These are phyloP conservation scores for Cerastis rubricosa DNA, from an alignment of 2,888 invertebrate species.

Conservation along the genomic window DNA sequence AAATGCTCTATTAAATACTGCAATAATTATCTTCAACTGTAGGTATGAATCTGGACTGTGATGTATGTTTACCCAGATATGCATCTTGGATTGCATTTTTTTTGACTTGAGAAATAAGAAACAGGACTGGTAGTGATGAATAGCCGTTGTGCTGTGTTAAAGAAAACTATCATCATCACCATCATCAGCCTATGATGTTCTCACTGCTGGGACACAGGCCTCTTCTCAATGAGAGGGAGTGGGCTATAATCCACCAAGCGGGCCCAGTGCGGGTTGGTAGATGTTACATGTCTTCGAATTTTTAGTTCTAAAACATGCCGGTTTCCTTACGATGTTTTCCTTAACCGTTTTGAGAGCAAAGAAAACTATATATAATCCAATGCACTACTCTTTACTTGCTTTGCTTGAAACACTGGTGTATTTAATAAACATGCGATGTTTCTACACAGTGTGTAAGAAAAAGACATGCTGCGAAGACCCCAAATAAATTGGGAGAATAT, in stretches of 20 bases:
- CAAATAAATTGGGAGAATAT: neutral
- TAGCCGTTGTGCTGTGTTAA: neutral
- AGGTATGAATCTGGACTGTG: neutral
- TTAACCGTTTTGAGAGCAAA: too few species aligned
- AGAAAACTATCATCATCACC: too few species aligned
- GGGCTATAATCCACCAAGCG: too few species aligned
- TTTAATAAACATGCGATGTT: neutral
- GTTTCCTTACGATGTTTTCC: too few species aligned
- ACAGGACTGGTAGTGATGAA: neutral
- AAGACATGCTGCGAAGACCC: neutral
- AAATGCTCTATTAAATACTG: neutral
- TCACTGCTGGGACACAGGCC: too few species aligned
- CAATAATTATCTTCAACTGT: neutral
- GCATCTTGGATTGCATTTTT: neutral
- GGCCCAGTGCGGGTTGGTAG: too few species aligned
- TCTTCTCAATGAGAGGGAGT: too few species aligned
- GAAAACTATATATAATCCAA: neutral
- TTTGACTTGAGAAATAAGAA: neutral
- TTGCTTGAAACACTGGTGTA: too few species aligned
- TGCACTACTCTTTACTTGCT: neutral
- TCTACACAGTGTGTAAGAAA: neutral
- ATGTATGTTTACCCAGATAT: conserved; percentile 4
- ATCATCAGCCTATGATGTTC: too few species aligned
- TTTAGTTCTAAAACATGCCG: too few species aligned
- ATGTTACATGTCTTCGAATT: too few species aligned